Base-by-base conservation (phyloP, 2,113 vertebrate species). In the Probosciger aterrimus region DNA sequence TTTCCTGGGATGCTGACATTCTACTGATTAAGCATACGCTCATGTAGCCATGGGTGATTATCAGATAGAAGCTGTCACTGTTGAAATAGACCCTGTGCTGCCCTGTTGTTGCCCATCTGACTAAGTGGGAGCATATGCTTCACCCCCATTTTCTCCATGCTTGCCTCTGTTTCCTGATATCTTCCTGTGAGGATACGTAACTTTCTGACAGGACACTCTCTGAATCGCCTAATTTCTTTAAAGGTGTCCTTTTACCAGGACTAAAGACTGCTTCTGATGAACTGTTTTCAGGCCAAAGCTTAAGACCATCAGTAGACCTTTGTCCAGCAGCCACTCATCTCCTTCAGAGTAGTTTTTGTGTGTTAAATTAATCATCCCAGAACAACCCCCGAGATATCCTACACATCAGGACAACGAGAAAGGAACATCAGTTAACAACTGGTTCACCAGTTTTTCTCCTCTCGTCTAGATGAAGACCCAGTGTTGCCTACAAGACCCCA, bases 401-500 rank as follows among this genome's bases (percentile, higher is more conserved):
- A 8, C 25, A 39, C 7, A 12, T 7, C 23, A 25, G 24, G 37
- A 71, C 43, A 67, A 68, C 6, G 41, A 75, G 44, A 68, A 82
- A 55, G 30, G 5, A 59, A 7, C 20, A 14, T 1, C 6, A 47
- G 13, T 33, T n/a, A 52, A 37, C 27, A 22, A 43, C 55, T 8
- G 33, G 14, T 13, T 94, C 49, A 86, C 49, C 30, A 22, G 0
- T n/a, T 59, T 86, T 68, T 73, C 30, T 92, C 14, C 19, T 11
- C 15, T 86, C 7, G 16, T 74, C 11, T 76, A 98, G 98, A 98
- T 35, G 98, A 98, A 17, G 98, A 98, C 6, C 98, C 97, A 0
- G 43, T 97, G 76, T 19, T 98, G 82, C 98, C 98, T 50, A 98
- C 98, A 22, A 97, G 93, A 37, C 98, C 98, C 15, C 96, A 97